These are phyloP conservation scores for Brenthis daphne DNA, from an alignment of 2,888 invertebrate species.

Conservation along the genomic window DNA sequence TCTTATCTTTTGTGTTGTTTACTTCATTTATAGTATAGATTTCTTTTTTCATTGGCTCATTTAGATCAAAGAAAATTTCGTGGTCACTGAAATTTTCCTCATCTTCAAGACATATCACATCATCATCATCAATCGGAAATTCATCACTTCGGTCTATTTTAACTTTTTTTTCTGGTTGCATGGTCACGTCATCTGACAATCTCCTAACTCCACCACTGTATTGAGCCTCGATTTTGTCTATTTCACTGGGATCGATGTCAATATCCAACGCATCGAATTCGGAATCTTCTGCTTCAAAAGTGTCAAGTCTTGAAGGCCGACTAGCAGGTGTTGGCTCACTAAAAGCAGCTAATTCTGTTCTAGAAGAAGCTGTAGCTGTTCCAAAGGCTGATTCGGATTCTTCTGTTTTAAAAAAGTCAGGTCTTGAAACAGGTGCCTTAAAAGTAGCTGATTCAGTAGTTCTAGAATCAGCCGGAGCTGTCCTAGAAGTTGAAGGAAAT, in stretches of 20 bases:
- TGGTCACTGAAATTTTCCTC: neutral
- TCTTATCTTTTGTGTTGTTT: conserved; percentile 57
- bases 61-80: neutral
- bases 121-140: conserved; percentile 36
- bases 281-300: neutral
- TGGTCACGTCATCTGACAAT: conserved; percentile 38
- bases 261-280: conserved; percentile 59
- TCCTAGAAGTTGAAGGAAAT: neutral
- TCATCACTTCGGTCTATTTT: neutral
- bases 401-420: neutral
- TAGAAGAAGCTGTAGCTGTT: conserved; percentile 28
- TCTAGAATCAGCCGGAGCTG: neutral
- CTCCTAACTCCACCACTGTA: conserved; percentile 51
- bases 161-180: conserved; percentile 12
- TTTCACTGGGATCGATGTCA: conserved; percentile 40
- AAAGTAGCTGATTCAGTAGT: too few relatives aligned
- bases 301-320: conserved; percentile 48
- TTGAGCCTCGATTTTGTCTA: conserved; percentile 66
- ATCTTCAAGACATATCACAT: neutral
- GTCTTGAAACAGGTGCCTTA: neutral
- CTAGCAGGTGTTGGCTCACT: too few relatives aligned
- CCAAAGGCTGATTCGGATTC: neutral
- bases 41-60: conserved; percentile 39
- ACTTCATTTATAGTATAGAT: conserved; percentile 75
- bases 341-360: conserved; percentile 34